phyloP scores from a whole-genome alignment of 1,140 invertebrate species.

The Drosophila lacteicornis region DNA sequence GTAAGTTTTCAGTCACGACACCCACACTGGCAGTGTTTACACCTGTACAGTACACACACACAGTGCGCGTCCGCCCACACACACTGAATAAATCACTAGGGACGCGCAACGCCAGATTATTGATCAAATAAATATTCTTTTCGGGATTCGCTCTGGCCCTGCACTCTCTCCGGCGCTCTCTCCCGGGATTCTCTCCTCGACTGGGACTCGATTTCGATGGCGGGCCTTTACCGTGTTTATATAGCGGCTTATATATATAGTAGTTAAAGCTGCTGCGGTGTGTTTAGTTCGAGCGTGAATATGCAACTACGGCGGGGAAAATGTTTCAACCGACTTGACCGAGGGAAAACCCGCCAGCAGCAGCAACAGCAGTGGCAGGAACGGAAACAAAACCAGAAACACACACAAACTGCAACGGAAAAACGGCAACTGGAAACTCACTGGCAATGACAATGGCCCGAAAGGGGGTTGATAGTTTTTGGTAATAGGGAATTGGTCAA shows the following conservation, averaged over 20 bases:
- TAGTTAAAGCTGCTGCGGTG: slow-evolving; percentile 28
- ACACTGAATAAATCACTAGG: slow-evolving; percentile 61
- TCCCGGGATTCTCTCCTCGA: background rate
- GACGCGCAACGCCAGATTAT: slow-evolving; percentile 72
- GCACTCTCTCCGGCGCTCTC: slow-evolving; percentile 6
- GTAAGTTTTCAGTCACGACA: slow-evolving; percentile 53
- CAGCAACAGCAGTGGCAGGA: slow-evolving; percentile 7
- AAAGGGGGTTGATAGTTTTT: slow-evolving; percentile 68
- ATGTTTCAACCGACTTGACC: slow-evolving; percentile 25
- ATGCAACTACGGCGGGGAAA: slow-evolving; percentile 67
- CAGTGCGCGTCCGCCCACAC: background rate
- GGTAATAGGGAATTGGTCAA: slow-evolving; percentile 72
- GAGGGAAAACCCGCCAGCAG: slow-evolving; percentile 7
- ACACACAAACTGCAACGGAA: slow-evolving; percentile 12
- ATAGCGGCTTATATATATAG: background rate
- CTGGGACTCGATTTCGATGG: background rate
- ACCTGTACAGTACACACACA: slow-evolving; percentile 26
- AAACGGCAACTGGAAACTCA: slow-evolving; percentile 10
- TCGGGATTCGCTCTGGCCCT: slow-evolving; percentile 14
- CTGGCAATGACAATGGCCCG: slow-evolving; percentile 37
- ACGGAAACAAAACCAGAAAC: slow-evolving; percentile 13
- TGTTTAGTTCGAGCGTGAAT: slow-evolving; percentile 61
- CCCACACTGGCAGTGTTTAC: slow-evolving; percentile 36
- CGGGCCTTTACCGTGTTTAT: slow-evolving; percentile 16
- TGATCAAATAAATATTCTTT: slow-evolving; percentile 71